Conservation (phyloP, 1,140 invertebrate genomes). For the Meloidogyne chitwoodi region DNA sequence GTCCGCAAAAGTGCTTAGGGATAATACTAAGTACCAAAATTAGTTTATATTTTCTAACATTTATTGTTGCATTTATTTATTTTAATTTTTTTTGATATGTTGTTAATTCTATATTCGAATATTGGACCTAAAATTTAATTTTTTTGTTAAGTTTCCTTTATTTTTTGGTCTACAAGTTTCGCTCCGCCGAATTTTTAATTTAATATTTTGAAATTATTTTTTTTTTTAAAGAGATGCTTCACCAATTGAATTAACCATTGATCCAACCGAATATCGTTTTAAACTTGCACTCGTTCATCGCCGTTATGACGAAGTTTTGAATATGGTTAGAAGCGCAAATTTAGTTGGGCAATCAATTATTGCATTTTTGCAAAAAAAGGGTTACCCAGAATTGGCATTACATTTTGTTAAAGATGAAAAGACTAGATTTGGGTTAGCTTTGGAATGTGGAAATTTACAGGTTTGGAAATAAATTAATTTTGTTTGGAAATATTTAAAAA, state of each 20-base stretch:
- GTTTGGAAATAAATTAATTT: too few relatives aligned
- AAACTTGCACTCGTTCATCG: constrained; percentile 92
- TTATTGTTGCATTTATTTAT: too few relatives aligned
- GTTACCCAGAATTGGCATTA: constrained; percentile 97
- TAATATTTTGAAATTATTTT: constrained; percentile 5
- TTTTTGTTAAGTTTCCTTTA: too few relatives aligned
- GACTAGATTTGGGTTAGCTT: constrained; percentile 86
- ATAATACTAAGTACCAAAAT: too few relatives aligned
- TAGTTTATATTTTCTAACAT: too few relatives aligned
- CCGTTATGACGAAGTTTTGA: constrained; percentile 90
- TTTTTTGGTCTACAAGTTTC: too few relatives aligned
- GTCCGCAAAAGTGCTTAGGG: too few relatives aligned
- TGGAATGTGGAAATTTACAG: constrained; percentile 98
- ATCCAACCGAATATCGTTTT: constrained; percentile 96
- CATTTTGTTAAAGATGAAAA: constrained; percentile 99
- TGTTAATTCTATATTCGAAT: too few relatives aligned
- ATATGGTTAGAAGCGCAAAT: constrained; percentile 93
- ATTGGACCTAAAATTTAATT: too few relatives aligned
- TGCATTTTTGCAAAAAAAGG: constrained; percentile 96
- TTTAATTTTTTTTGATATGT: too few relatives aligned
- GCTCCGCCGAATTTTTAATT: too few relatives aligned
- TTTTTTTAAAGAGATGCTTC: constrained; percentile 50
- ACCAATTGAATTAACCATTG: constrained; percentile 76
- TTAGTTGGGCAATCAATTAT: constrained; percentile 98
- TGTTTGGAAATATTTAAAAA: too few relatives aligned